Conservation (phyloP, 2,797 vertebrate species). For the Lepilemur septentrionalis region DNA sequence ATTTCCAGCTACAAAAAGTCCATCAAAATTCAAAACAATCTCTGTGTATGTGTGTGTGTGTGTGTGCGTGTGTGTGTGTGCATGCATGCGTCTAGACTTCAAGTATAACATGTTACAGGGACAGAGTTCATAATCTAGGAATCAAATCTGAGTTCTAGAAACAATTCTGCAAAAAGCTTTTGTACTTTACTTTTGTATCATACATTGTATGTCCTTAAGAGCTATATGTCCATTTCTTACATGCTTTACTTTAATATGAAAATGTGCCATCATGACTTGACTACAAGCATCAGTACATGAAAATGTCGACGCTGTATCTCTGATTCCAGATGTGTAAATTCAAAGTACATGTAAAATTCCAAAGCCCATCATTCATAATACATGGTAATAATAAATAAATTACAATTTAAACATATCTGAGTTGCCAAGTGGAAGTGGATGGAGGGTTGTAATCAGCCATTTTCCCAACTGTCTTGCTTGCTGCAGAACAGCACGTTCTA, state of each 20-base stretch:
- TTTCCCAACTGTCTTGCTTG: not conserved
- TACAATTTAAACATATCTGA: not conserved
- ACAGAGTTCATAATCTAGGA: not conserved
- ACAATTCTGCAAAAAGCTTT: not conserved
- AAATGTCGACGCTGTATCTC: not conserved
- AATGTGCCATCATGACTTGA: not conserved
- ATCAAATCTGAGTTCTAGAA: not conserved
- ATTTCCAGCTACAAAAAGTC: not conserved
- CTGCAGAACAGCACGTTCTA: fast-evolving
- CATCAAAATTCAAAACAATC: slow-evolving; percentile 20
- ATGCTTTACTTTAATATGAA: slow-evolving; percentile 24
- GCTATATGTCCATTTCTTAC: not conserved
- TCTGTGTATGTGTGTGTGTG: too few relatives aligned
- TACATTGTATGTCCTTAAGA: not conserved
- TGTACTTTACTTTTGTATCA: not conserved
- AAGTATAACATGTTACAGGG: not conserved
- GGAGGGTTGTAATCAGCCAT: not conserved
- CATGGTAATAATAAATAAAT: not conserved
- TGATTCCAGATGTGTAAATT: not conserved
- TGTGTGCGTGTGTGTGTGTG: not conserved
- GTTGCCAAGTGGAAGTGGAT: not conserved
- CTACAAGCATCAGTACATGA: not conserved
- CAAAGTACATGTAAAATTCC: slow-evolving; percentile 15
- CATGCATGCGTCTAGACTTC: not conserved
- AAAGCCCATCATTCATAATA: not conserved